Percentiles rank a stretch among this genome's conserved stretches.
These are phyloP conservation scores for Capromys pilorides DNA, from an alignment of 2,797 vertebrate genomes.

Conservation along the genomic window DNA sequence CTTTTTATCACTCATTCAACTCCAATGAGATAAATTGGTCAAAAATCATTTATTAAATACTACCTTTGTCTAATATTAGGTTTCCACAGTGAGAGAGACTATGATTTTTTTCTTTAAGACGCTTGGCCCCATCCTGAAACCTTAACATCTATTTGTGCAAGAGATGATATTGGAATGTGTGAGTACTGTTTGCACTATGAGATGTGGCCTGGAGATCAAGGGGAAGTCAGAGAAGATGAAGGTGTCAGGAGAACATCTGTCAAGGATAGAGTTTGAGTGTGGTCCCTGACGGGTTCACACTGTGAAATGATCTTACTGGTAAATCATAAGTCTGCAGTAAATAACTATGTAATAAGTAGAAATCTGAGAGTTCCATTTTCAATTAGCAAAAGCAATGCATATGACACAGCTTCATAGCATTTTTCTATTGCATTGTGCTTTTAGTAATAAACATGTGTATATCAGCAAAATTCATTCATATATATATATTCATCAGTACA, in stretches of 20 bases:
- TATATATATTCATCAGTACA: background rate
- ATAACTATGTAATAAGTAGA: background rate
- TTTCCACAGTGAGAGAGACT: conserved; percentile 33
- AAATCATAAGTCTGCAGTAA: background rate
- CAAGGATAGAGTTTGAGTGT: background rate
- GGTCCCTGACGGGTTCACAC: background rate
- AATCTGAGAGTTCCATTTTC: conserved; percentile 24
- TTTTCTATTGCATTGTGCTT: background rate
- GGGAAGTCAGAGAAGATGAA: background rate
- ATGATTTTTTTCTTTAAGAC: conserved; percentile 46
- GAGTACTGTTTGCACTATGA: background rate
- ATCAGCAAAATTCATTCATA: no score
- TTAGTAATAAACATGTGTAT: background rate
- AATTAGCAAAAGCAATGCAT: background rate
- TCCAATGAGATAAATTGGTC: conserved; percentile 61
- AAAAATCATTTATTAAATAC: conserved; percentile 39
- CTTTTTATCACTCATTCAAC: conserved; percentile 61
- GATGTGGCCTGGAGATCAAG: background rate
- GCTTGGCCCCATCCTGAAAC: conserved; percentile 1
- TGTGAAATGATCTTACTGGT: background rate
- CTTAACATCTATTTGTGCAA: background rate
- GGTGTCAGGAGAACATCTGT: background rate
- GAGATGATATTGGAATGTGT: background rate
- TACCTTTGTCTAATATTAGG: conserved; percentile 38
- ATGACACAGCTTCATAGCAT: background rate